phyloP scores from a whole-genome alignment of 2,113 vertebrate genomes.

The Balaeniceps rex region DNA sequence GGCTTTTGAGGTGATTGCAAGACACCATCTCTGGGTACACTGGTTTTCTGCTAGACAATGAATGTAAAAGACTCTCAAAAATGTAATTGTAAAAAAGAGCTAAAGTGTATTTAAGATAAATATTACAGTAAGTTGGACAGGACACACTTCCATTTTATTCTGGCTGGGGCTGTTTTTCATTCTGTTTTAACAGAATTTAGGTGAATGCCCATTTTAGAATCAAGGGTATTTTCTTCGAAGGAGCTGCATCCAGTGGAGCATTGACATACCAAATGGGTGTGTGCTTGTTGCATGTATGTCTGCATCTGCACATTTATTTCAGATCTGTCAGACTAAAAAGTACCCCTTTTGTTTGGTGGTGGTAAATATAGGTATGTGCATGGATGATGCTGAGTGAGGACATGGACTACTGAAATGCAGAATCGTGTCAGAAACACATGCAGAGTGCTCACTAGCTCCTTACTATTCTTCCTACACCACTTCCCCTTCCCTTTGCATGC shows the following conservation, averaged over 20 bases:
- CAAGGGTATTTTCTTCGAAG: neutral
- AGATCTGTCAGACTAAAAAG: neutral
- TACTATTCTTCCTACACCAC: neutral
- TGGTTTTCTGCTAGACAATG: neutral
- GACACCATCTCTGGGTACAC: neutral
- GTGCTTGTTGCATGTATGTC: neutral
- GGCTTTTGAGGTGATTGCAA: neutral
- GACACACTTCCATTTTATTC: neutral
- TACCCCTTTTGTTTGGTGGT: neutral
- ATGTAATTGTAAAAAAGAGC: neutral
- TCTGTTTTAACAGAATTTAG: neutral
- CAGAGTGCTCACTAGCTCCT: neutral
- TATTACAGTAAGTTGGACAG: neutral
- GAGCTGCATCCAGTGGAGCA: neutral
- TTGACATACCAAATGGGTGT: neutral
- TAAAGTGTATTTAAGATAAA: neutral
- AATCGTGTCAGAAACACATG: neutral
- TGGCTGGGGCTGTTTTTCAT: neutral
- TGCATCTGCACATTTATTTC: neutral
- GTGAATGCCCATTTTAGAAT: neutral
- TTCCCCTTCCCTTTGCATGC: neutral
- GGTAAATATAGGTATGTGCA: neutral
- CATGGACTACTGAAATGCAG: neutral
- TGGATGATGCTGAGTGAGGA: neutral
- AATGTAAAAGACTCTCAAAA: neutral